These are phyloP conservation scores for Zapus hudsonius DNA, from an alignment of 2,113 vertebrate species.

Conservation along the genomic window DNA sequence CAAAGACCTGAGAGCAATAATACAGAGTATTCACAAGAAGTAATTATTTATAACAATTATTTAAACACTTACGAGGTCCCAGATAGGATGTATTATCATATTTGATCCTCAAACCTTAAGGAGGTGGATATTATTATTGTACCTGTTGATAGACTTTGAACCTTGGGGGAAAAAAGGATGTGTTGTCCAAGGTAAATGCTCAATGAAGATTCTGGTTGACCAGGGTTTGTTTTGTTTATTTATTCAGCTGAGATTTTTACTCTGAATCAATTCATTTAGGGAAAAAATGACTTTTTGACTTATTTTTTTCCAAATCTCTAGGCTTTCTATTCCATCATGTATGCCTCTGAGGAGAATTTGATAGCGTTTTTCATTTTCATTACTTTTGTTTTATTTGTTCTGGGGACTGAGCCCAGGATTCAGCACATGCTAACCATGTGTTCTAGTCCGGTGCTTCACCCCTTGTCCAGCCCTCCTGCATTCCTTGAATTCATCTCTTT, in stretches of 20 bases:
- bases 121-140: neutral
- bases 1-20: neutral
- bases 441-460: neutral
- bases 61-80: neutral
- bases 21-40: neutral
- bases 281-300: neutral
- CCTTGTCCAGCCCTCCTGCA: neutral
- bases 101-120: neutral
- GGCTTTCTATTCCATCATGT: neutral
- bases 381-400: neutral
- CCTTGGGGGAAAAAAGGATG: neutral
- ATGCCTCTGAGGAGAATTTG: neutral
- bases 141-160: neutral
- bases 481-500: slow-evolving; percentile 4
- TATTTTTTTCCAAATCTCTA: neutral
- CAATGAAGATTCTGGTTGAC: neutral
- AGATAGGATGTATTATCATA: neutral
- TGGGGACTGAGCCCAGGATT: neutral
- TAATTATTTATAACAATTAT: neutral
- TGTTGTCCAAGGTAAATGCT: neutral
- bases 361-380: neutral
- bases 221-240: neutral
- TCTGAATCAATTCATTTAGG: neutral
- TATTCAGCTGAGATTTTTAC: neutral
- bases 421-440: neutral